phyloP scores from a whole-genome alignment of 2,113 vertebrate species.

The Tiliqua scincoides region DNA sequence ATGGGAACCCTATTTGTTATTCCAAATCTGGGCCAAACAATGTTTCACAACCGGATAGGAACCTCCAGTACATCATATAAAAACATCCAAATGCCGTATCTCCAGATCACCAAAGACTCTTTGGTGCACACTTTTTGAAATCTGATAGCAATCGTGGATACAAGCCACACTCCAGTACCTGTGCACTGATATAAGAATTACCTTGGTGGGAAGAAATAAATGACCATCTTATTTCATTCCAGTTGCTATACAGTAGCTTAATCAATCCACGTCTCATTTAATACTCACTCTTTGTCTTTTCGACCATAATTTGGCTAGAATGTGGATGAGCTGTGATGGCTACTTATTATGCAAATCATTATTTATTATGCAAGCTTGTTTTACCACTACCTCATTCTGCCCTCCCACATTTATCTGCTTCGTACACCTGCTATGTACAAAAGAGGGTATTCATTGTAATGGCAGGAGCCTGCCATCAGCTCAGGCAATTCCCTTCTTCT shows the following conservation, averaged over 20 bases:
- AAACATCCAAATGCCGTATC: slow-evolving; percentile 63
- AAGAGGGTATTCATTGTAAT: slow-evolving; percentile 14
- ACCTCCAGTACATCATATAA: slow-evolving; percentile 63
- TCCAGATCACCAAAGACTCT: slow-evolving; percentile 71
- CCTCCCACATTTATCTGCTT: slow-evolving; percentile 34
- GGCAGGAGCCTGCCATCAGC: slow-evolving; percentile 18
- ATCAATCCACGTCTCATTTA: slow-evolving; percentile 55
- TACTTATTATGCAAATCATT: slow-evolving; percentile 52
- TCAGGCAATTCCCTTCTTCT: slow-evolving; percentile 24
- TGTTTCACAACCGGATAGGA: slow-evolving; percentile 45
- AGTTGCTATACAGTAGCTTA: slow-evolving; percentile 23
- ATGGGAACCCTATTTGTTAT: slow-evolving; percentile 32
- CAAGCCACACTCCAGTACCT: slow-evolving; percentile 50
- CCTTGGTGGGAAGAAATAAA: slow-evolving; percentile 55
- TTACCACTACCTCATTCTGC: slow-evolving; percentile 23
- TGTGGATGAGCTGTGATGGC: slow-evolving; percentile 40
- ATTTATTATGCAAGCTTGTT: slow-evolving; percentile 38
- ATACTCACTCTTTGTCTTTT: slow-evolving; percentile 15
- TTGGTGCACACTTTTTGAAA: slow-evolving; percentile 68
- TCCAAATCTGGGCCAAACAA: slow-evolving; percentile 56
- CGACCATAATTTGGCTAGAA: slow-evolving; percentile 21
- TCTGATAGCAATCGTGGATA: slow-evolving; percentile 66
- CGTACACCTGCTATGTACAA: slow-evolving; percentile 29
- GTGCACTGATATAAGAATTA: slow-evolving; percentile 60
- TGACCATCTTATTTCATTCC: slow-evolving; percentile 37